Percentiles rank a stretch among this genome's conserved stretches.
phyloP scores from a whole-genome alignment of 37 sponge, comb jelly and placozoan genomes.

The Tethya wilhelma region DNA sequence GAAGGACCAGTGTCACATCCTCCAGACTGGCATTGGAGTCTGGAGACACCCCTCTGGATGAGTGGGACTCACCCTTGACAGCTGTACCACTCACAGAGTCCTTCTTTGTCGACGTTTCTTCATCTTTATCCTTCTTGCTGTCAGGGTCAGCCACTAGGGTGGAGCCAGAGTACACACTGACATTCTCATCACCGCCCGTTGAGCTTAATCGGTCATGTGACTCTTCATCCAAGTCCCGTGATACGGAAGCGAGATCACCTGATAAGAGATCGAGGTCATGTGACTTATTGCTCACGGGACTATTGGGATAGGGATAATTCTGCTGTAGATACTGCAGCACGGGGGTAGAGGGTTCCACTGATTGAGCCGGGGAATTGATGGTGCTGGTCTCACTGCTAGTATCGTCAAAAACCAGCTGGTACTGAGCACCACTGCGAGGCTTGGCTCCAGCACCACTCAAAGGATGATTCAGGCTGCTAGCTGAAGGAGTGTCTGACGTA shows the following conservation, averaged over 20 bases:
- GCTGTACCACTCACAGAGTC: too few relatives aligned
- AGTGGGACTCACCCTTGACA: not conserved
- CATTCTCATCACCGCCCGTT: not conserved
- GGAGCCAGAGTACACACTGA: not conserved
- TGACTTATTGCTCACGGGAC: not conserved
- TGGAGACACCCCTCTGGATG: not conserved
- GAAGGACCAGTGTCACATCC: slow-evolving; percentile 1
- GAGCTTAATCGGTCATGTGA: not conserved
- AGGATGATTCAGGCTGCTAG: too few relatives aligned
- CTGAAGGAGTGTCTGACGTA: too few relatives aligned
- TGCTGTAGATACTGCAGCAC: not conserved
- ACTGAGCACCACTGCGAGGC: slow-evolving; percentile 10
- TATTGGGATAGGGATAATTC: not conserved
- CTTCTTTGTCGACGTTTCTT: too few relatives aligned
- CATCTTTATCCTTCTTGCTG: not conserved
- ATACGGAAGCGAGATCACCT: too few relatives aligned
- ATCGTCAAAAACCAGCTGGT: slow-evolving; percentile 47
- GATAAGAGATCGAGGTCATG: not conserved
- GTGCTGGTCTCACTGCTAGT: slow-evolving; percentile 22
- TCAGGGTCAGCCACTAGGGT: not conserved
- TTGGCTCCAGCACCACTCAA: not conserved
- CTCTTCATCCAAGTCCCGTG: too few relatives aligned
- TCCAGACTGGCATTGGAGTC: slow-evolving; percentile 5
- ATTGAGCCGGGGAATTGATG: too few relatives aligned
- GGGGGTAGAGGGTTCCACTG: not conserved